phyloP scores from a whole-genome alignment of 2,797 vertebrate species.

The Dermochelys coriacea region DNA sequence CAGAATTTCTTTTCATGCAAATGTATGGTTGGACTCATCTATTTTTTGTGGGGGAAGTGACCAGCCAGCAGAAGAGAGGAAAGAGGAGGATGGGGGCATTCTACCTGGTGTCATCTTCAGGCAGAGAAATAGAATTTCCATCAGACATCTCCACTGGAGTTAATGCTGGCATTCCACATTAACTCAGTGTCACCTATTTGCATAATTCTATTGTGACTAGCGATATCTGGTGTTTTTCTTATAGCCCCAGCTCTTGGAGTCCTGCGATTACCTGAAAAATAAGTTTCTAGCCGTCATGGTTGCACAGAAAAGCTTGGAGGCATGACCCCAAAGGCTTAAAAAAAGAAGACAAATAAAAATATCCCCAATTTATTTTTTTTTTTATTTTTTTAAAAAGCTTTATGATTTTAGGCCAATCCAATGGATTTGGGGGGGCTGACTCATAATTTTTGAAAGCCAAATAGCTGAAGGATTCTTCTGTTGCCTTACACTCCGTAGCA shows the following conservation, averaged over 20 bases:
- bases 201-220: background rate
- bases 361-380: background rate
- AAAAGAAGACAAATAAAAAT: background rate
- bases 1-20: background rate
- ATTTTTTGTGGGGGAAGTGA: background rate
- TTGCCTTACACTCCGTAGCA: background rate
- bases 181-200: background rate
- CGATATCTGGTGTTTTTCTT: accelerated
- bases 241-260: background rate
- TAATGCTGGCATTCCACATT: background rate
- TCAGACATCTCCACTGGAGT: background rate
- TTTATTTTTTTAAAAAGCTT: background rate
- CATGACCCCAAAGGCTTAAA: background rate
- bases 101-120: background rate
- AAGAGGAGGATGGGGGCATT: background rate
- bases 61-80: background rate
- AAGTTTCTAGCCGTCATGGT: background rate
- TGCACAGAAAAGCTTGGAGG: background rate
- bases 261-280: background rate
- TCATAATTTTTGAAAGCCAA: background rate
- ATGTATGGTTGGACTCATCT: background rate
- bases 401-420: background rate
- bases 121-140: background rate
- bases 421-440: background rate
- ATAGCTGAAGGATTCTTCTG: background rate